phyloP scores from a whole-genome alignment of 1,140 invertebrate genomes.

The Palaemon carinicauda region DNA sequence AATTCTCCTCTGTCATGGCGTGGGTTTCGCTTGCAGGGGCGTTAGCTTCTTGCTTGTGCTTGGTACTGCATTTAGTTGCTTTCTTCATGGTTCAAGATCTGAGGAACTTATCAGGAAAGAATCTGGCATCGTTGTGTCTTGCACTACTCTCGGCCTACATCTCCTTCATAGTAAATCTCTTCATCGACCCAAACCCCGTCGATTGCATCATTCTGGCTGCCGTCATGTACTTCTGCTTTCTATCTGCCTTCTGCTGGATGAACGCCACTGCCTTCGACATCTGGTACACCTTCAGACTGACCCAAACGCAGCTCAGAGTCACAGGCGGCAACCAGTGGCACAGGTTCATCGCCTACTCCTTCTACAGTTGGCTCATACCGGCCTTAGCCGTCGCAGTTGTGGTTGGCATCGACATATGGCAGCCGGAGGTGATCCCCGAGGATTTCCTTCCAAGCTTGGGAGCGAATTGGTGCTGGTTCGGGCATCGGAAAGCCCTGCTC shows the following conservation, averaged over 20 bases:
- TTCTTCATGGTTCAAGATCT: slow-evolving; percentile 67
- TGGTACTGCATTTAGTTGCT: slow-evolving; percentile 67
- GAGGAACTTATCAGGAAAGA: slow-evolving; percentile 68
- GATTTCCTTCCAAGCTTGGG: slow-evolving; percentile 67
- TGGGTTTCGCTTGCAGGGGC: slow-evolving; percentile 66
- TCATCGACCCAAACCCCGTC: slow-evolving; percentile 41
- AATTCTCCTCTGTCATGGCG: slow-evolving; percentile 66
- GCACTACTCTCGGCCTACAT: slow-evolving; percentile 67
- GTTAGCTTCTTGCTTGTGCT: slow-evolving; percentile 67
- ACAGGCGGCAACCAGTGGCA: slow-evolving; percentile 64
- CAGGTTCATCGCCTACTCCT: slow-evolving; percentile 68
- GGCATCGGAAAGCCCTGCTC: slow-evolving; percentile 66
- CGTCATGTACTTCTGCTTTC: slow-evolving; percentile 89
- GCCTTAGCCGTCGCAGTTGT: slow-evolving; percentile 66
- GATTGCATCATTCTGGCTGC: slow-evolving; percentile 73
- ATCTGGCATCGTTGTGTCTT: slow-evolving; percentile 67
- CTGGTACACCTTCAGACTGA: slow-evolving; percentile 69
- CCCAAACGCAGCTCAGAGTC: slow-evolving; percentile 67
- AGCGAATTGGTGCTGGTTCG: slow-evolving; percentile 69
- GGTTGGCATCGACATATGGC: slow-evolving; percentile 66
- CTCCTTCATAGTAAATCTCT: slow-evolving; percentile 66
- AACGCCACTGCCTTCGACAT: slow-evolving; percentile 96
- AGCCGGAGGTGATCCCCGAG: slow-evolving; percentile 62
- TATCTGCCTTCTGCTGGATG: slow-evolving; percentile 95
- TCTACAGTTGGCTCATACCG: slow-evolving; percentile 70